Percentiles rank a stretch among this genome's conserved stretches.
Evolutionary conservation across 1,140 invertebrate species (phyloP).

Genomic region (Trypoxylus dichotomus): DNA sequence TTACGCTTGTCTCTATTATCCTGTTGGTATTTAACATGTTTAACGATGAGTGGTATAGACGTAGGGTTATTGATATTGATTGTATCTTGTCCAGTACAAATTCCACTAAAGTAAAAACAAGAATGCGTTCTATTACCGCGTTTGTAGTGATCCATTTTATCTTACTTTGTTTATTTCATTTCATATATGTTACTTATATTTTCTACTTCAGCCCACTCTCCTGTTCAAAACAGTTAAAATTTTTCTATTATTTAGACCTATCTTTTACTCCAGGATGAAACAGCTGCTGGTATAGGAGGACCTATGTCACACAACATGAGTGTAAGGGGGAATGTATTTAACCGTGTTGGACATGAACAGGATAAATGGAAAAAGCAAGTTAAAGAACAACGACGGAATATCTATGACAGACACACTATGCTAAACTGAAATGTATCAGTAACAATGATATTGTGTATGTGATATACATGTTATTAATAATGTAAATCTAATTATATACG

Average conservation of each 20-base stretch:
- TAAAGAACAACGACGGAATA: conserved; percentile 92
- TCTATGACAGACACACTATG: conserved; percentile 97
- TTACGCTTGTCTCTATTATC: not conserved
- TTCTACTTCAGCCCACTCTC: not conserved
- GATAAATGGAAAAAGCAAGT: conserved; percentile 98
- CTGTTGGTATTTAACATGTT: conserved; percentile 15
- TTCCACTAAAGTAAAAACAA: not conserved
- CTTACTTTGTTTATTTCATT: not conserved
- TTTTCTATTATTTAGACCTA: conserved; percentile 22
- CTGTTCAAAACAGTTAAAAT: conserved; percentile 3
- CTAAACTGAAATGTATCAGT: conserved; percentile 72
- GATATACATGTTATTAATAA: not conserved
- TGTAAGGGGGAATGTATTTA: conserved; percentile 82
- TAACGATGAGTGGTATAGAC: conserved; percentile 1
- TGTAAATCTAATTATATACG: not conserved
- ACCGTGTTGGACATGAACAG: conserved; percentile 93
- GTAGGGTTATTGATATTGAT: not conserved
- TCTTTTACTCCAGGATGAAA: conserved; percentile 62
- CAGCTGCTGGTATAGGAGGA: conserved; percentile 57
- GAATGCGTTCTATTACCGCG: not conserved
- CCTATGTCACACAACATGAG: conserved; percentile 70
- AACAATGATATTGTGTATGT: not conserved
- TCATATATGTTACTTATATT: not conserved
- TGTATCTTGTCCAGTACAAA: not conserved
- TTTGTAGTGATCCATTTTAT: not conserved